phyloP scores from a whole-genome alignment of 2,888 invertebrate genomes.

The Amblyjoppa proteus region DNA sequence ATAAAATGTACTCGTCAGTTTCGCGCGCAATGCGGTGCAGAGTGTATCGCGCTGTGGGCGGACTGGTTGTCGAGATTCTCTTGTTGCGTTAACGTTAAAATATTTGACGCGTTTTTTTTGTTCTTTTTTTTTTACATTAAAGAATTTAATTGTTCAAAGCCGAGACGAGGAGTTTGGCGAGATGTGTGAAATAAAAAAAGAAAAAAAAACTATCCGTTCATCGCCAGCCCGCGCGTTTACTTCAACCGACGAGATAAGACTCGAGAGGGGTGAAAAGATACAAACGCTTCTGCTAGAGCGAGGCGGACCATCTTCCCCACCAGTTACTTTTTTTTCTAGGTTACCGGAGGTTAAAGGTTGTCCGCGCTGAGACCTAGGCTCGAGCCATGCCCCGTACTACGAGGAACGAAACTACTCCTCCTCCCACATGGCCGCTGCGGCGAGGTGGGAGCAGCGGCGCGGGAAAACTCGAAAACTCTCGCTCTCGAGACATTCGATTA shows the following conservation, averaged over 20 bases:
- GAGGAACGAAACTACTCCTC: conserved; percentile 7
- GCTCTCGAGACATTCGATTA: neutral
- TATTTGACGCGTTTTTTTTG: neutral
- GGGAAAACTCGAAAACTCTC: neutral
- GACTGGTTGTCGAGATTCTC: conserved; percentile 30
- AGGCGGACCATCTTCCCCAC: conserved; percentile 54
- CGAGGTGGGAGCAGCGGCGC: neutral
- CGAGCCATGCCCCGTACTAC: conserved; percentile 15
- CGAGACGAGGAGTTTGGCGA: neutral
- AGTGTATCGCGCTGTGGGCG: conserved; percentile 32
- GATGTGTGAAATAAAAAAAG: neutral
- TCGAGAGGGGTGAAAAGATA: conserved; percentile 49
- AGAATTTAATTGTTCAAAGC: neutral
- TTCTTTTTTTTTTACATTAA: neutral
- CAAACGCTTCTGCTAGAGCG: conserved; percentile 63
- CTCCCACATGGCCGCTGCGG: neutral
- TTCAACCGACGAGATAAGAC: conserved; percentile 46
- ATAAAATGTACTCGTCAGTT: conserved; percentile 20
- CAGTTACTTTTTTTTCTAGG: conserved; percentile 53
- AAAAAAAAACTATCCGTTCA: neutral
- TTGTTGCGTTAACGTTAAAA: neutral
- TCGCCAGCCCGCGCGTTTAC: conserved; percentile 20
- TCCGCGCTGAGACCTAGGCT: conserved; percentile 23
- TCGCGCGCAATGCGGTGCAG: conserved; percentile 38
- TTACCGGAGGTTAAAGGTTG: conserved; percentile 66